These are phyloP conservation scores for Cettia cetti DNA, from an alignment of 2,113 vertebrate genomes.

Conservation along the genomic window DNA sequence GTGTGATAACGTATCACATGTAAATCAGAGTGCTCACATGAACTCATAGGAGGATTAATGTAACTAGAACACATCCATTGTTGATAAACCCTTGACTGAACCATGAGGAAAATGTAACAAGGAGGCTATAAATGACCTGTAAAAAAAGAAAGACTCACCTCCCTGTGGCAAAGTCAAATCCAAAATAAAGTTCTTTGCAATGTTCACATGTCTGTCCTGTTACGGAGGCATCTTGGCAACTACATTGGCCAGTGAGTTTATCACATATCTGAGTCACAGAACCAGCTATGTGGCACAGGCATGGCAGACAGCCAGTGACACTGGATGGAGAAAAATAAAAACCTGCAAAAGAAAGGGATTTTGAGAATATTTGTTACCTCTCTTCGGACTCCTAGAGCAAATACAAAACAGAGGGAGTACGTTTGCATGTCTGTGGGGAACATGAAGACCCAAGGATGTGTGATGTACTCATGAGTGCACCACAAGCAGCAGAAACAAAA, in stretches of 20 bases:
- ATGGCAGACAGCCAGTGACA: constrained; percentile 74
- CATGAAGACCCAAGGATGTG: background rate
- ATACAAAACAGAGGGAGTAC: background rate
- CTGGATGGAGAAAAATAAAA: constrained; percentile 75
- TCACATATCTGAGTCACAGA: constrained; percentile 75
- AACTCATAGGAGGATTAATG: background rate
- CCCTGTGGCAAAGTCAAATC: constrained; percentile 82
- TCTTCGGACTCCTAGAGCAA: background rate
- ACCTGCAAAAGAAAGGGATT: constrained; percentile 65
- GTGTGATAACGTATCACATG: rapidly evolving
- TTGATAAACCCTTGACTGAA: background rate
- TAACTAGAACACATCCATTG: background rate
- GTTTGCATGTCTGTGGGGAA: background rate
- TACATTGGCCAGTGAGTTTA: constrained; percentile 78
- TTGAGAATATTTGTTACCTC: background rate
- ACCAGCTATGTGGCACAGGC: constrained; percentile 81
- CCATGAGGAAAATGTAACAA: background rate
- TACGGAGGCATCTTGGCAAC: constrained; percentile 78
- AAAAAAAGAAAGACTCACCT: constrained; percentile 72
- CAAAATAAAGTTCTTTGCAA: constrained; percentile 81
- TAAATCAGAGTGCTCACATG: background rate
- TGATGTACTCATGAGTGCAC: background rate
- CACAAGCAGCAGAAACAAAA: background rate
- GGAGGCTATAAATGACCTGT: background rate
- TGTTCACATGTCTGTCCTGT: constrained; percentile 80